Percentiles rank a stretch among this genome's conserved stretches.
Evolutionary conservation across 2,888 invertebrate genomes (phyloP).

Genomic region (Dysmachus trigonus): DNA sequence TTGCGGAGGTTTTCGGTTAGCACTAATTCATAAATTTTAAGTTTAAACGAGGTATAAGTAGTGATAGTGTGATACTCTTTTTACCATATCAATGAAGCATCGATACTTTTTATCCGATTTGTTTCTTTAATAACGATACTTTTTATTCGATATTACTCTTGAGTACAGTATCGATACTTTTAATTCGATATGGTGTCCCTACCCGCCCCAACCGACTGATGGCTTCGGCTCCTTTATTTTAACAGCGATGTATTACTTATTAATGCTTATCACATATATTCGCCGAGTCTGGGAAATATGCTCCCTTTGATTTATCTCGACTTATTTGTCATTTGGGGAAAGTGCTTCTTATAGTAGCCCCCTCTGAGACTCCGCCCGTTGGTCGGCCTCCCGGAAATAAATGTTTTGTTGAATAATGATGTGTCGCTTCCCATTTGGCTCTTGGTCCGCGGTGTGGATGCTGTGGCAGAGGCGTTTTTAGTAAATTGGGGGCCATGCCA

Average conservation of each 20-base stretch:
- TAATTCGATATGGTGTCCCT: no score
- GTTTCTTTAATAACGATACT: no score
- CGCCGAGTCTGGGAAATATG: conserved; percentile 57
- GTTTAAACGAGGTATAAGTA: no score
- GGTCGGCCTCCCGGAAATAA: background rate
- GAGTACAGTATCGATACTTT: no score
- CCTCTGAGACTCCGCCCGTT: background rate
- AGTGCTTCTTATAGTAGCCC: conserved; percentile 54
- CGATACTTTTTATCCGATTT: no score
- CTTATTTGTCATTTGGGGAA: conserved; percentile 56
- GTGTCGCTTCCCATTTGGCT: conserved; percentile 11
- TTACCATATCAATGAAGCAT: no score
- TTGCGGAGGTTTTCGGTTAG: no score
- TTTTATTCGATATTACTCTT: no score
- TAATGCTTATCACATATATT: conserved; percentile 47
- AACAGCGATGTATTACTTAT: conserved; percentile 34
- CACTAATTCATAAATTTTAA: no score
- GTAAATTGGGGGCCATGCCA: background rate
- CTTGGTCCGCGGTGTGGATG: background rate
- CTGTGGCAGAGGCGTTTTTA: background rate
- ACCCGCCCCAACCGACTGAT: background rate
- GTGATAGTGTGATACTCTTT: no score
- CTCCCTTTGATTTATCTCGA: conserved; percentile 50
- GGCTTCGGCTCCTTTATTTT: background rate
- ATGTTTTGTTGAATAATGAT: conserved; percentile 31